Evolutionary conservation across 2,888 invertebrate genomes (phyloP).

Genomic region (Dromius quadrimaculatus): DNA sequence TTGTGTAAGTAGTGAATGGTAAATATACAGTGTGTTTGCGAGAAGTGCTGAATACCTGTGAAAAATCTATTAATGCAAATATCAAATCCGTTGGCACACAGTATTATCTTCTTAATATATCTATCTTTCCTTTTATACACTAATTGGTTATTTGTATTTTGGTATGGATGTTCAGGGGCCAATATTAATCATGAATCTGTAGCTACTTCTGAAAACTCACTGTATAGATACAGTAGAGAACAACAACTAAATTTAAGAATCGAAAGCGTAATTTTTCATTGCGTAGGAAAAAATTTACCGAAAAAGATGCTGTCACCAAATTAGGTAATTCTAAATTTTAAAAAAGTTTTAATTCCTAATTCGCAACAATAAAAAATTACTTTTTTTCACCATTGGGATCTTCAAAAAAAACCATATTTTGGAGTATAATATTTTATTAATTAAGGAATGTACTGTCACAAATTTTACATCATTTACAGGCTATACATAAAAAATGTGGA

Average conservation of each 20-base stretch:
- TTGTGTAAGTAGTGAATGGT: conserved; percentile 12
- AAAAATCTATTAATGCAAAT: conserved; percentile 22
- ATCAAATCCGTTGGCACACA: conserved; percentile 35
- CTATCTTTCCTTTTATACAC: conserved; percentile 14
- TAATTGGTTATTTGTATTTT: conserved; percentile 1
- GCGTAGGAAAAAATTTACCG: no score
- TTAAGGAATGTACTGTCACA: conserved; percentile 32
- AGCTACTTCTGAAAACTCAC: conserved; percentile 34
- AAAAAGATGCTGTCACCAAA: no score
- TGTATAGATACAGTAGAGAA: conserved; percentile 27
- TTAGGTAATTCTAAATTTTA: no score
- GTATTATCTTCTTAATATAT: conserved; percentile 19
- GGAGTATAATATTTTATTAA: conserved; percentile 30
- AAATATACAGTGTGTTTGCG: conserved; percentile 32
- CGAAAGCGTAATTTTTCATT: conserved; percentile 14
- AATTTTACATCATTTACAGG: conserved; percentile 32
- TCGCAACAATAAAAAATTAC: conserved; percentile 14
- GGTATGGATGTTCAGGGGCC: conserved; percentile 11
- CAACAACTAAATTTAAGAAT: conserved; percentile 11
- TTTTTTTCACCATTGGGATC: conserved; percentile 35
- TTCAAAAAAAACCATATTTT: conserved; percentile 21
- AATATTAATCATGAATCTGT: conserved; percentile 5
- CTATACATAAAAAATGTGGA: conserved; percentile 30
- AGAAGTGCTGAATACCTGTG: conserved; percentile 30
- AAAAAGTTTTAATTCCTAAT: no score